phyloP scores from a whole-genome alignment of 2,888 invertebrate species.

The Crioceris asparagi region DNA sequence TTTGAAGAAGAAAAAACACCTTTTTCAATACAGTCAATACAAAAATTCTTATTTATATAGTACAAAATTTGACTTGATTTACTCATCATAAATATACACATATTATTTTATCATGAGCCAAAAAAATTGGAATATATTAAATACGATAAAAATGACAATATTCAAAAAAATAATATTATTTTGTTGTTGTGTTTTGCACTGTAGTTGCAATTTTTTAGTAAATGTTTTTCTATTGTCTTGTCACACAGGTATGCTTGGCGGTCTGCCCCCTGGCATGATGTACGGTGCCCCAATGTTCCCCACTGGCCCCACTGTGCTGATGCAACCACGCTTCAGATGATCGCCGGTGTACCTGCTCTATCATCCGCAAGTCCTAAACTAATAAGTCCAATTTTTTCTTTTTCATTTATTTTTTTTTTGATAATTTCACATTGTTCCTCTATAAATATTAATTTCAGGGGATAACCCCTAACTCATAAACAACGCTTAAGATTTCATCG shows the following conservation, averaged over 20 bases:
- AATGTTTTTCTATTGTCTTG: conserved; percentile 16
- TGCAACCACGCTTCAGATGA: conserved; percentile 86
- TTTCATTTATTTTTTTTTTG: too few species aligned
- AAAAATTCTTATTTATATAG: too few species aligned
- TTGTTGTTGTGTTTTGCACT: neutral
- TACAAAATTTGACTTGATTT: too few species aligned
- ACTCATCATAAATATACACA: too few species aligned
- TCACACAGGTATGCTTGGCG: conserved; percentile 39
- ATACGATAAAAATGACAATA: conserved; percentile 21
- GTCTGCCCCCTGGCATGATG: conserved; percentile 39
- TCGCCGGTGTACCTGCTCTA: conserved; percentile 53
- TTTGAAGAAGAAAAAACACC: too few species aligned
- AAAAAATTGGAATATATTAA: too few species aligned
- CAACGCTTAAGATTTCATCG: too few species aligned
- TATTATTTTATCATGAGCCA: too few species aligned
- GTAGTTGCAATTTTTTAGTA: conserved; percentile 3
- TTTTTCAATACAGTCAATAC: too few species aligned
- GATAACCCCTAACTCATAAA: too few species aligned
- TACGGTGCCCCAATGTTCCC: conserved; percentile 40
- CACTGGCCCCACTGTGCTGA: conserved; percentile 41
- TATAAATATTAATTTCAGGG: too few species aligned
- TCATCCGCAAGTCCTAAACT: conserved; percentile 34
- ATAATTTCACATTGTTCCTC: too few species aligned
- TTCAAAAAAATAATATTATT: conserved; percentile 7
- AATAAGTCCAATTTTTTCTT: conserved; percentile 21